Evolutionary conservation across 2,113 vertebrate species (phyloP).

Genomic region (Rallus limicola): DNA sequence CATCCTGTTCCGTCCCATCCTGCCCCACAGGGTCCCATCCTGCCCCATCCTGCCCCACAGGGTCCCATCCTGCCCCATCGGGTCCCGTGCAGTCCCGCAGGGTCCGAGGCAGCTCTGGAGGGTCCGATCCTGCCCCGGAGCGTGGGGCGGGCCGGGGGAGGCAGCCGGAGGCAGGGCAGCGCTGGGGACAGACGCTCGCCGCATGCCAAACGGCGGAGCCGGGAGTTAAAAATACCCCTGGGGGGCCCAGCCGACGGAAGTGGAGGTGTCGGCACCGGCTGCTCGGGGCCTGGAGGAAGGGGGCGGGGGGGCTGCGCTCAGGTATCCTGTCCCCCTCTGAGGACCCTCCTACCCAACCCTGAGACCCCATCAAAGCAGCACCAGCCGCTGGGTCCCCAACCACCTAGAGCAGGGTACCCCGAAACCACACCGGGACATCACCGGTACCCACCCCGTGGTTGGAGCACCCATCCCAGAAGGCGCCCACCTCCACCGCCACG

Average conservation of each 20-base stretch:
- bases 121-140: not conserved
- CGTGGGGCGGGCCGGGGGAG: not conserved
- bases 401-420: not conserved
- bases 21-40: too few species aligned
- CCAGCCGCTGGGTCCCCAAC: rapidly evolving
- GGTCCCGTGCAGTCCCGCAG: rapidly evolving
- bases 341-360: not conserved
- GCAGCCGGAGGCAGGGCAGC: not conserved
- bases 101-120: rapidly evolving
- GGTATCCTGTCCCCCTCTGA: not conserved
- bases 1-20: not conserved
- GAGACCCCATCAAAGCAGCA: not conserved
- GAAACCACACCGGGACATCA: rapidly evolving
- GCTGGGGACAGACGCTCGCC: not conserved
- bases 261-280: constrained; percentile 56
- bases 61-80: not conserved
- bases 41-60: not conserved
- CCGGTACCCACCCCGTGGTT: rapidly evolving
- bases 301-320: not conserved
- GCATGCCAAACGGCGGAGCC: not conserved
- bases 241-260: constrained; percentile 34
- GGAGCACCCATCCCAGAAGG: not conserved
- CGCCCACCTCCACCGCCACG: not conserved
- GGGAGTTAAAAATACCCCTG: constrained; percentile 29
- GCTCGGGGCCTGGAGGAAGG: not conserved